phyloP scores from a whole-genome alignment of 2,888 invertebrate genomes.

The Patella caerulea region DNA sequence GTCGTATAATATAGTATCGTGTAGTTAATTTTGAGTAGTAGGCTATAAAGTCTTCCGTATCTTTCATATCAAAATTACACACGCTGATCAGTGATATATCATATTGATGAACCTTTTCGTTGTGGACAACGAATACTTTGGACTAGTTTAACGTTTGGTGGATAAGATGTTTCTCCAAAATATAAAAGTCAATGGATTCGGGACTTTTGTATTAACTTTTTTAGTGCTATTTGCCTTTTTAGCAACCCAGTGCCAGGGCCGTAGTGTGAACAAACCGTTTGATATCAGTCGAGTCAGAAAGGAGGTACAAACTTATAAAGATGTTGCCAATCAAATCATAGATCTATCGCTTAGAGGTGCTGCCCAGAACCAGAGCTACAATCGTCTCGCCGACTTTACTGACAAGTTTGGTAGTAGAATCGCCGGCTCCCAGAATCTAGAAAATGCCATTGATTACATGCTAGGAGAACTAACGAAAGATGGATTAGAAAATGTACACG shows the following conservation, averaged over 20 bases:
- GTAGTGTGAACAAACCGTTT: not conserved
- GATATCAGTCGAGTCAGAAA: not conserved
- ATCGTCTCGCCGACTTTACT: constrained; percentile 57
- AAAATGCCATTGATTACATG: constrained; percentile 81
- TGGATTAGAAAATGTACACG: constrained; percentile 78
- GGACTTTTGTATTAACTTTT: not conserved
- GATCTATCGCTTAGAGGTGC: constrained; percentile 51
- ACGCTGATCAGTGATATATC: no score
- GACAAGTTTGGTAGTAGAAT: constrained; percentile 78
- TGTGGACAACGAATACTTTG: no score
- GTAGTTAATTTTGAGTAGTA: no score
- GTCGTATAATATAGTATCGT: no score
- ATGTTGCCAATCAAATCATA: constrained; percentile 53
- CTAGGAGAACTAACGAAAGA: constrained; percentile 72
- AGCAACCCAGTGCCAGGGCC: not conserved
- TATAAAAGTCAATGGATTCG: not conserved
- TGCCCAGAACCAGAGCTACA: constrained; percentile 55
- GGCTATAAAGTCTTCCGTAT: no score
- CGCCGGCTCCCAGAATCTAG: constrained; percentile 78
- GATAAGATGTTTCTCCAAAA: not conserved
- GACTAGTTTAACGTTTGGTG: not conserved
- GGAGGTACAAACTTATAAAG: constrained; percentile 10
- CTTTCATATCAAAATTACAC: no score
- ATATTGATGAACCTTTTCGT: no score
- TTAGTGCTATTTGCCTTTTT: not conserved